Evolutionary conservation across 2,888 invertebrate species (phyloP), one percentile per base, ranked within the genome.

Genomic region (Anorthoa munda): DNA sequence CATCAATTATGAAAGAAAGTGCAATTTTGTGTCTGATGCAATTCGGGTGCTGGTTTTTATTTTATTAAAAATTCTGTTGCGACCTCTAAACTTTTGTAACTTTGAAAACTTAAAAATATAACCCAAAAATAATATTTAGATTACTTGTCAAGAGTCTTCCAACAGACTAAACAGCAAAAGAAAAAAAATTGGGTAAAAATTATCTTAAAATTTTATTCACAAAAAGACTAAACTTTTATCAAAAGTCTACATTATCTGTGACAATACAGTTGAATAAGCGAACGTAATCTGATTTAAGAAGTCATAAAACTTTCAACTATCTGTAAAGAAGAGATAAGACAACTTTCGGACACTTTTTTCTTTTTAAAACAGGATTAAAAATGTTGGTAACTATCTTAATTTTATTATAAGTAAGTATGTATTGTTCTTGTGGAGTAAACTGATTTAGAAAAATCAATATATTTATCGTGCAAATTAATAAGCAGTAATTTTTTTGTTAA

Each of bases 301-400:
- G 68, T 74, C 78, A 73, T 72, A 61, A 70, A 84, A 82, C 60
- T 83, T 66, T 72, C 59, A 78, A 77, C 85, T 82, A 84, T 84
- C 75, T 67, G n/a, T 17, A 18, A 23, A 17, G 18, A 55, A 55
- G 39, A 84, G 85, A 84, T 79, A 78, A 74, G 58, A 65, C 51
- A 80, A 72, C 59, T 77, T 83, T 77, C 51, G 31, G 66, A 39
- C 46, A 63, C 48, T 66, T 77, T 71, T 73, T 74, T 72, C 59
- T 64, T 56, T 84, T 63, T 58, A 2, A 31, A 60, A 68, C 18
- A 58, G 39, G 48, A 61, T 58, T 65, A 31, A 70, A 70, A 68
- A 71, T 45, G 31, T 67, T 39, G 4, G 9, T 31, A 2, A 31
- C 31, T 55, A 5, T 51, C 56, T 46, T 64, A 39, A 46, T 76